Evolutionary conservation across 2,888 invertebrate genomes (phyloP).

Genomic region (Sphecodes monilicornis): DNA sequence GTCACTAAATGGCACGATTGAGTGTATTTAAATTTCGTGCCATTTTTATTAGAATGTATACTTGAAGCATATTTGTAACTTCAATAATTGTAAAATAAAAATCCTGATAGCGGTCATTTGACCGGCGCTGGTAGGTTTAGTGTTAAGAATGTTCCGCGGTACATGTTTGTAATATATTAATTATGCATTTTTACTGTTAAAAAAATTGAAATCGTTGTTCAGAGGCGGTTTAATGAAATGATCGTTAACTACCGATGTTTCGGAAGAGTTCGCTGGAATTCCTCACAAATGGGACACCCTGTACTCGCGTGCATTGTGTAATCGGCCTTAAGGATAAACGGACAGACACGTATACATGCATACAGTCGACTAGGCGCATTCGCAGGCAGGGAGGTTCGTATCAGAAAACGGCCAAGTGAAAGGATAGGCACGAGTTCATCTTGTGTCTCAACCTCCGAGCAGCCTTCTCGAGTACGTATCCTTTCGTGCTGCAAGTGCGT

Average conservation of each 20-base stretch:
- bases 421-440: slow-evolving; percentile 76
- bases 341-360: slow-evolving; percentile 21
- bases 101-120: too few species aligned
- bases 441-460: slow-evolving; percentile 66
- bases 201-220: not conserved
- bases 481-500: slow-evolving; percentile 55
- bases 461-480: slow-evolving; percentile 61
- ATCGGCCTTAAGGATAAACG: slow-evolving; percentile 65
- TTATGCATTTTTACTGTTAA: too few species aligned
- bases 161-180: too few species aligned
- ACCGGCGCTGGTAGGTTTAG: too few species aligned
- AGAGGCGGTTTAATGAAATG: not conserved
- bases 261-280: slow-evolving; percentile 29
- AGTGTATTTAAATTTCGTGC: too few species aligned
- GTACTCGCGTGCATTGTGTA: slow-evolving; percentile 57
- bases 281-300: slow-evolving; percentile 46
- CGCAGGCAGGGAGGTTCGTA: slow-evolving; percentile 68
- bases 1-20: too few species aligned
- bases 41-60: too few species aligned
- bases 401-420: slow-evolving; percentile 75
- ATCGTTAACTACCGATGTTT: not conserved
- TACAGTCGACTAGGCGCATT: slow-evolving; percentile 32
- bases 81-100: too few species aligned
- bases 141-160: too few species aligned
- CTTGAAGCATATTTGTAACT: too few species aligned